Evolutionary conservation across 1,140 invertebrate genomes (phyloP).

Genomic region (Nephotettix cincticeps): DNA sequence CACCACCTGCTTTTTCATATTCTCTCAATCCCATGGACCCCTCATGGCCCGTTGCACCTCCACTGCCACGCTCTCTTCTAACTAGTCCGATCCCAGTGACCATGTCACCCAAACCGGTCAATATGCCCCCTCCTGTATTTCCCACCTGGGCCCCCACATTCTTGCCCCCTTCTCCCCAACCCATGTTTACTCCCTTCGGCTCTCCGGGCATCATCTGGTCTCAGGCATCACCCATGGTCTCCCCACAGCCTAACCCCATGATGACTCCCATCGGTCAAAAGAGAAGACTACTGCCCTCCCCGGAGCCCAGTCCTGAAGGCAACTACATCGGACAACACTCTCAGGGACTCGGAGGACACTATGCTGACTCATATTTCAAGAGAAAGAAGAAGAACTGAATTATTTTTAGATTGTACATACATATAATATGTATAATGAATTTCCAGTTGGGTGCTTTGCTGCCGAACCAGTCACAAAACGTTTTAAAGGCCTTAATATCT

Average conservation of each 20-base stretch:
- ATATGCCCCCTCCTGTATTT: slow-evolving; percentile 4
- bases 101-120: slow-evolving; percentile 26
- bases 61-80: slow-evolving; percentile 31
- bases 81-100: slow-evolving; percentile 34
- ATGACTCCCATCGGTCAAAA: slow-evolving; percentile 52
- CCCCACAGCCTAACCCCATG: slow-evolving; percentile 30
- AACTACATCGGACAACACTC: slow-evolving; percentile 58
- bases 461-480: background rate
- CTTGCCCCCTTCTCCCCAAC: slow-evolving; percentile 23
- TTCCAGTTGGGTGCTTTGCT: background rate
- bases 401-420: background rate
- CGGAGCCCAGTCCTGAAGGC: slow-evolving; percentile 55
- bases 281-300: slow-evolving; percentile 53
- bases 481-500: slow-evolving; percentile 10
- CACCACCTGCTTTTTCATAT: slow-evolving; percentile 36
- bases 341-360: slow-evolving; percentile 58
- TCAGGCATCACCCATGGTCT: slow-evolving; percentile 19
- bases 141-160: slow-evolving; percentile 8
- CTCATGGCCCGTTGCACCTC: slow-evolving; percentile 29
- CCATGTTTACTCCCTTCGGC: slow-evolving; percentile 33
- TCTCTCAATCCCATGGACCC: slow-evolving; percentile 28
- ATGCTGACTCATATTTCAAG: slow-evolving; percentile 56
- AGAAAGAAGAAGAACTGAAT: slow-evolving; percentile 46
- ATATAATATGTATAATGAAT: background rate
- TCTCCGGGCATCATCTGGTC: slow-evolving; percentile 33